phyloP scores from a whole-genome alignment of 2,797 vertebrate genomes.

The Picus viridis region DNA sequence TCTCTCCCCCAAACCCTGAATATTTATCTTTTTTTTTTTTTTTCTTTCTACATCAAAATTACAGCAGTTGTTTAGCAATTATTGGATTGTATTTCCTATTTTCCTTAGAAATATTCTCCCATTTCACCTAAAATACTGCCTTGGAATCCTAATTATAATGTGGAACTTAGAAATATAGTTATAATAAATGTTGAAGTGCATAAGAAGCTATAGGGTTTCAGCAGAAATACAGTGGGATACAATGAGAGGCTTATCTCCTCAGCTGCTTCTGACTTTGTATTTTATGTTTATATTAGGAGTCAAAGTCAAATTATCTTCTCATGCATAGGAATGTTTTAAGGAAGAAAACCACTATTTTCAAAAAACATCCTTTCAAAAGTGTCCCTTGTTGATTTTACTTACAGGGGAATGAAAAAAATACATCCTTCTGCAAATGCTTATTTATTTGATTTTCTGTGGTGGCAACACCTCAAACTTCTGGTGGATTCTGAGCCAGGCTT shows the following conservation, averaged over 20 bases:
- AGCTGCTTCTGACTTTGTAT: neutral
- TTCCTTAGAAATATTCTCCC: neutral
- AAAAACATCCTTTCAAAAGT: neutral
- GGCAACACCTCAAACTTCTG: neutral
- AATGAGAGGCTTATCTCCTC: neutral
- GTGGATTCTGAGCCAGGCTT: neutral
- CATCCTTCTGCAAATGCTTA: neutral
- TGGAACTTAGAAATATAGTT: neutral
- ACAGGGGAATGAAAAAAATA: neutral
- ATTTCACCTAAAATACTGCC: neutral
- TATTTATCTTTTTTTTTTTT: constrained; percentile 9
- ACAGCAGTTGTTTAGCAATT: neutral
- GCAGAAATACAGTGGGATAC: neutral
- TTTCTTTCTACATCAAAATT: constrained; percentile 16
- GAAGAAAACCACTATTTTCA: neutral
- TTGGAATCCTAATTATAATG: neutral
- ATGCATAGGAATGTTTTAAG: neutral
- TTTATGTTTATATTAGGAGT: neutral
- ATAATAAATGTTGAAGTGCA: neutral
- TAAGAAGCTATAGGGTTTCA: neutral
- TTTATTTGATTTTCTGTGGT: neutral
- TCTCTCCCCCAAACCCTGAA: neutral
- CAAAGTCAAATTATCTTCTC: neutral
- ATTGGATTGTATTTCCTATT: constrained; percentile 6
- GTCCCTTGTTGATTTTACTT: neutral